These are phyloP conservation scores for Ceratitis capitata DNA, from an alignment of 1,140 invertebrate genomes.

Conservation along the genomic window DNA sequence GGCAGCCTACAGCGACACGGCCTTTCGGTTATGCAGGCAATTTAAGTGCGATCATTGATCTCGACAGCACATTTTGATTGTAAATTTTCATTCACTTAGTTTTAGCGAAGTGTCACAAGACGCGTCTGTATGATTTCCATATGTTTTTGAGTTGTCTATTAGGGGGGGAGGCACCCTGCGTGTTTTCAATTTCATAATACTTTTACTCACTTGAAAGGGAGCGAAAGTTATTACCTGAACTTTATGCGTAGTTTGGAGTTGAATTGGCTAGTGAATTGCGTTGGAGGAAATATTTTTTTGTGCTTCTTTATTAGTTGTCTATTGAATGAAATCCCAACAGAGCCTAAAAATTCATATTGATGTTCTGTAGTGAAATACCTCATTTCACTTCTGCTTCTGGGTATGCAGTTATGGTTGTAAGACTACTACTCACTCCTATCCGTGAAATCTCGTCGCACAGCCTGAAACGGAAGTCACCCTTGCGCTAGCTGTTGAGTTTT, in stretches of 20 bases:
- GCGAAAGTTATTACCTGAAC: neutral
- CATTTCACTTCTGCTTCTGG: too few relatives aligned
- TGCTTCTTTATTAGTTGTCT: too few relatives aligned
- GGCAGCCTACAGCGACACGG: too few relatives aligned
- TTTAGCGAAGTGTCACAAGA: neutral
- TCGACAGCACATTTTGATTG: slow-evolving; percentile 8
- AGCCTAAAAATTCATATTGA: too few relatives aligned
- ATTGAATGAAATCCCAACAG: too few relatives aligned
- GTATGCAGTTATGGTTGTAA: too few relatives aligned
- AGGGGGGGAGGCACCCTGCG: neutral
- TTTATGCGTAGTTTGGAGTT: neutral
- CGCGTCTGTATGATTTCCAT: neutral
- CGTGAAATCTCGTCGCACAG: too few relatives aligned
- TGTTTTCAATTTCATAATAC: neutral
- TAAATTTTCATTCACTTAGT: slow-evolving; percentile 19
- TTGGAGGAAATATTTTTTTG: too few relatives aligned
- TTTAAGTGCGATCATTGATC: slow-evolving; percentile 40
- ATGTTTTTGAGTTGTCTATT: neutral
- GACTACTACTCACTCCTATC: too few relatives aligned
- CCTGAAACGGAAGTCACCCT: too few relatives aligned
- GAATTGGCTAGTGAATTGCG: neutral
- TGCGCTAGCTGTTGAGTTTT: too few relatives aligned
- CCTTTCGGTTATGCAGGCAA: neutral
- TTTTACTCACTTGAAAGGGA: neutral
- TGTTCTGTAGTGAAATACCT: too few relatives aligned